These are phyloP conservation scores for Capromys pilorides DNA, from an alignment of 2,797 vertebrate species.

Conservation along the genomic window DNA sequence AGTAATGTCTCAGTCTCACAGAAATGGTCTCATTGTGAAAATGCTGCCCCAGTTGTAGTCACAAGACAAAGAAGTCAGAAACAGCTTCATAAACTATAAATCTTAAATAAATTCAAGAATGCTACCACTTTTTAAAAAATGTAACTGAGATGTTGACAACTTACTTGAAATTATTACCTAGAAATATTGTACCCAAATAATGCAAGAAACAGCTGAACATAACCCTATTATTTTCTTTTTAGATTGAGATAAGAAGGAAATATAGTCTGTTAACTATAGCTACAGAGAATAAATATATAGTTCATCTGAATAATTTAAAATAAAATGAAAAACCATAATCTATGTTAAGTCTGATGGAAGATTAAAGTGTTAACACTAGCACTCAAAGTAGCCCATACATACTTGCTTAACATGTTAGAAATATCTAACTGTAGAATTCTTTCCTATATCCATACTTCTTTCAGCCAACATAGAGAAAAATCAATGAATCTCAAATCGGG, in stretches of 20 bases:
- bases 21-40: background rate
- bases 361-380: background rate
- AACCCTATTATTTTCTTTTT: background rate
- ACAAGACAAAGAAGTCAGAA: background rate
- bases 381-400: background rate
- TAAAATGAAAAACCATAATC: conserved; percentile 6
- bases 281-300: background rate
- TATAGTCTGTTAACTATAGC: background rate
- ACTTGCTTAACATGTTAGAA: background rate
- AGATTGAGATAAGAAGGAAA: background rate
- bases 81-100: conserved; percentile 22
- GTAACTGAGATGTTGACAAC: background rate
- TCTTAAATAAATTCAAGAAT: conserved; percentile 25
- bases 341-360: background rate
- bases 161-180: conserved; percentile 10
- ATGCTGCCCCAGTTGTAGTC: background rate
- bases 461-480: background rate
- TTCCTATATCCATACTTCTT: background rate
- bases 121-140: background rate
- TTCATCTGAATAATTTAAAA: conserved; percentile 14
- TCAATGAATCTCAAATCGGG: background rate
- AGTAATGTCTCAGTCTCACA: background rate
- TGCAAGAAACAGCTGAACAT: background rate
- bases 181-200: background rate
- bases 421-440: background rate